Evolutionary conservation across 2,888 invertebrate species (phyloP).

Genomic region (Ichneumoninae sp.): DNA sequence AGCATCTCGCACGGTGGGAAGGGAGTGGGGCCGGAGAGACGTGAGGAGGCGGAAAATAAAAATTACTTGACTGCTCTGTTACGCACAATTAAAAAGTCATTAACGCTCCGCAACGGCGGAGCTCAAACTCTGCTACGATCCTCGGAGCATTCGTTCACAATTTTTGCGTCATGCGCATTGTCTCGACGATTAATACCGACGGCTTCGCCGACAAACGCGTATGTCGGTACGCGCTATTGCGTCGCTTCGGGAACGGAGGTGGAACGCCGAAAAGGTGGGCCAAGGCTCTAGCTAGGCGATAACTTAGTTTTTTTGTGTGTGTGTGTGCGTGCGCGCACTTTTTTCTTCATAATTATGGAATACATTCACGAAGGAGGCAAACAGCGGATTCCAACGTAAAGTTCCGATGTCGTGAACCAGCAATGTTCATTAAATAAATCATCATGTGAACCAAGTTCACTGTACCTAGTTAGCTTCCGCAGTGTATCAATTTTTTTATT

Average conservation of each 20-base stretch:
- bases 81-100: conserved; percentile 57
- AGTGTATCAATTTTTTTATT: background rate
- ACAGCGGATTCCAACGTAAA: background rate
- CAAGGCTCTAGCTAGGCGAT: conserved; percentile 21
- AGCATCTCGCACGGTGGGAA: background rate
- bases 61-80: conserved; percentile 38
- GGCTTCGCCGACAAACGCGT: background rate
- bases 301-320: background rate
- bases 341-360: conserved; percentile 11
- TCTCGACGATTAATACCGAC: conserved; percentile 8
- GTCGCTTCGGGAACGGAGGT: conserved; percentile 8
- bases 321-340: too few relatives aligned
- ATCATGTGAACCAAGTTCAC: too few relatives aligned
- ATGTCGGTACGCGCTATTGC: conserved; percentile 2
- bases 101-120: conserved; percentile 4
- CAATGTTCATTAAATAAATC: too few relatives aligned
- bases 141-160: conserved; percentile 20
- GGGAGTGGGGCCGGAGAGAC: background rate
- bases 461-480: too few relatives aligned
- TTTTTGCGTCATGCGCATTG: conserved; percentile 36
- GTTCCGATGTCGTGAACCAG: too few relatives aligned
- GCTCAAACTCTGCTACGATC: background rate
- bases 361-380: background rate
- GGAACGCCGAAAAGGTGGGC: conserved; percentile 27
- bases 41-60: conserved; percentile 1